These are phyloP conservation scores for Parazoanthus darwini DNA, from an alignment of 92 coral and sea anemone species.

Conservation along the genomic window DNA sequence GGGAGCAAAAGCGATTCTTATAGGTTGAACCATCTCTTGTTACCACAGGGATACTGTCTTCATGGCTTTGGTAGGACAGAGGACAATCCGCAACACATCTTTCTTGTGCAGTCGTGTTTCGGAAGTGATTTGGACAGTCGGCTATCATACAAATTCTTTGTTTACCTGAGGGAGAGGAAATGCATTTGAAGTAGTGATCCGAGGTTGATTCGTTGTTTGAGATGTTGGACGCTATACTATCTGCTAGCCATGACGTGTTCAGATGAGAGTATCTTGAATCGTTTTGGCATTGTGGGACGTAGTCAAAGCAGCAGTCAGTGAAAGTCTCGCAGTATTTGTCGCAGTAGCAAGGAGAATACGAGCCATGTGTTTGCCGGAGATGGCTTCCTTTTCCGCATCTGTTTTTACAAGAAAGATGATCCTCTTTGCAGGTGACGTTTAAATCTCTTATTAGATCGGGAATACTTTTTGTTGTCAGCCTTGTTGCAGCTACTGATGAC, in stretches of 20 bases:
- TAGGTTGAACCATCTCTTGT: background rate
- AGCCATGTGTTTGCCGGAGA: background rate
- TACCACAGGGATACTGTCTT: background rate
- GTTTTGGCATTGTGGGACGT: background rate
- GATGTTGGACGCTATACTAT: background rate
- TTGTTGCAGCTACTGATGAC: too few relatives aligned
- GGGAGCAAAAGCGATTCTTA: background rate
- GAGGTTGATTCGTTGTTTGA: background rate
- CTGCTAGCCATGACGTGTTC: background rate
- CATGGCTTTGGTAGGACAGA: background rate
- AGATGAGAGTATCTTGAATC: background rate
- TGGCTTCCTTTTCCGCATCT: background rate
- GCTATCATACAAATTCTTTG: conserved; percentile 3
- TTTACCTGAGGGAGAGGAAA: background rate
- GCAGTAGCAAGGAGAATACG: background rate
- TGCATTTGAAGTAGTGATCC: background rate
- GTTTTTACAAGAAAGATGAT: background rate
- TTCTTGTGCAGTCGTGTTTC: background rate
- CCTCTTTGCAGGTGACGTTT: background rate
- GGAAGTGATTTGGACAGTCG: background rate
- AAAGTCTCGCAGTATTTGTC: background rate
- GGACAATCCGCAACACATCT: background rate
- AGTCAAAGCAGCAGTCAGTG: background rate
- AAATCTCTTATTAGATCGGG: background rate
- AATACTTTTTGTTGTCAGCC: background rate